Conservation (phyloP, 2,888 invertebrate genomes). For the Polydrusus tereticollis region DNA sequence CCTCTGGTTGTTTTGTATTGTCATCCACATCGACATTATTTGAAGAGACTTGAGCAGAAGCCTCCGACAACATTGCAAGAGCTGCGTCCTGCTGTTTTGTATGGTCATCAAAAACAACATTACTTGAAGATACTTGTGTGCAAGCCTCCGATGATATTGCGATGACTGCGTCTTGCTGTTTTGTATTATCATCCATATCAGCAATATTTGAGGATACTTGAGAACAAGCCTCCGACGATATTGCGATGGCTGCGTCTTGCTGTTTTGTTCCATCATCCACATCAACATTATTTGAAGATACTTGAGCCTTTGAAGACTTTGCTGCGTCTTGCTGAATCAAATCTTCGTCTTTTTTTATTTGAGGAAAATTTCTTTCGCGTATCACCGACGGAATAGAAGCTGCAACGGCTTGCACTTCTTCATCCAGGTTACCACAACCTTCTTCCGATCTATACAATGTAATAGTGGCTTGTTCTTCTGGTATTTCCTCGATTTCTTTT, state of each 20-base stretch:
- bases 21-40: neutral
- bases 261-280: too few relatives aligned
- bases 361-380: neutral
- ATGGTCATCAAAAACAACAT: too few relatives aligned
- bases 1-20: neutral
- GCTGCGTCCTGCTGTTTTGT: too few relatives aligned
- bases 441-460: slow-evolving; percentile 23
- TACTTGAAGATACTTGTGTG: too few relatives aligned
- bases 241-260: too few relatives aligned
- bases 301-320: neutral
- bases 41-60: neutral
- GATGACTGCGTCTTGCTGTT: too few relatives aligned
- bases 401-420: slow-evolving; percentile 24
- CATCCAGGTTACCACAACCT: neutral
- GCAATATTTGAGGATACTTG: too few relatives aligned
- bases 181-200: too few relatives aligned
- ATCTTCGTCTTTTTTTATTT: neutral
- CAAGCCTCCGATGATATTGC: too few relatives aligned
- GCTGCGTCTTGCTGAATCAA: neutral
- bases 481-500: slow-evolving; percentile 15
- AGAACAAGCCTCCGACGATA: too few relatives aligned
- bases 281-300: neutral
- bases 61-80: neutral
- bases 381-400: slow-evolving; percentile 2
- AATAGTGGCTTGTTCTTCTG: neutral